Evolutionary conservation across 2,797 vertebrate genomes (phyloP).

Genomic region (Syndactyla subalaris): DNA sequence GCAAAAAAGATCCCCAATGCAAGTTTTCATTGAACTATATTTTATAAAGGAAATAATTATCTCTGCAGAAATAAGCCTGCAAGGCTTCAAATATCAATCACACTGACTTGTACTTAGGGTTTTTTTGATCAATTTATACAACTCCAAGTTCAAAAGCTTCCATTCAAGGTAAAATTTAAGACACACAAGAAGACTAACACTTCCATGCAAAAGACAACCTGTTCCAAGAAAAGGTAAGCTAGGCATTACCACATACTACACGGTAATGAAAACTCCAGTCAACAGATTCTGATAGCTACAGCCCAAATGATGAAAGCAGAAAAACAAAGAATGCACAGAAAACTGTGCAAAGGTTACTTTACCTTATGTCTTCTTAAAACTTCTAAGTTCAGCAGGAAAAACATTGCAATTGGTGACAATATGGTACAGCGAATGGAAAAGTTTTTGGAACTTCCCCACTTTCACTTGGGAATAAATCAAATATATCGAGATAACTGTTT

Average conservation of each 20-base stretch:
- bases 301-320: neutral
- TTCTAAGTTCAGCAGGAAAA: neutral
- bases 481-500: neutral
- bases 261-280: neutral
- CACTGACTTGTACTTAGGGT: neutral
- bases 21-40: neutral
- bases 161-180: neutral
- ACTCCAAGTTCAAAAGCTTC: neutral
- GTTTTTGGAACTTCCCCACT: neutral
- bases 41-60: neutral
- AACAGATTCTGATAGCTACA: neutral
- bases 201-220: neutral
- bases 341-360: neutral
- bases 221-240: neutral
- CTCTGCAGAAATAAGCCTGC: neutral
- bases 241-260: neutral
- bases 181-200: neutral
- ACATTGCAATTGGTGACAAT: neutral
- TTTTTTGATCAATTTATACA: neutral
- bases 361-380: neutral
- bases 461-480: neutral
- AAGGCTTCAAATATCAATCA: neutral
- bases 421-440: accelerated
- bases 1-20: neutral
- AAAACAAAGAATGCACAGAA: neutral